Evolutionary conservation across 2,797 vertebrate genomes (phyloP).

Genomic region (Morus bassanus): DNA sequence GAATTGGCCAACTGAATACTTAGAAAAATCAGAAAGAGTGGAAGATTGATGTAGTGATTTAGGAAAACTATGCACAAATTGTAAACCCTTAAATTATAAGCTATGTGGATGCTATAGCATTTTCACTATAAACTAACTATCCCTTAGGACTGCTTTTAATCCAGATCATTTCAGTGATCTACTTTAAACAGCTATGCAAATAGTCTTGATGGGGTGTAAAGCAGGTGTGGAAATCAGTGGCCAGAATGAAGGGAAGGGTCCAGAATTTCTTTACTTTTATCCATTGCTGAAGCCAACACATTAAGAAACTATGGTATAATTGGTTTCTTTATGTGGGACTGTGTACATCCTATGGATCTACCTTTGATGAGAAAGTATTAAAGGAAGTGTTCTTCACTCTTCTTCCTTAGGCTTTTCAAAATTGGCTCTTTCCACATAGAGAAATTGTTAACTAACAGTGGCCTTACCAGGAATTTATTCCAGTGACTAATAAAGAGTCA

Average conservation of each 20-base stretch:
- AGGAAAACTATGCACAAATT: not conserved
- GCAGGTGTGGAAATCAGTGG: not conserved
- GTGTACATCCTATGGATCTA: not conserved
- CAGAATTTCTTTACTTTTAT: not conserved
- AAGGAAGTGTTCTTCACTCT: not conserved
- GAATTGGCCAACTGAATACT: not conserved
- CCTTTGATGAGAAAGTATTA: not conserved
- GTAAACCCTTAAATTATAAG: not conserved
- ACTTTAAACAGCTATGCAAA: not conserved
- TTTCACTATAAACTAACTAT: not conserved
- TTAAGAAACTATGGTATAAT: not conserved
- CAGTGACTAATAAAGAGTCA: not conserved
- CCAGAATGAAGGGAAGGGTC: not conserved
- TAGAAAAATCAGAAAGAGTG: not conserved
- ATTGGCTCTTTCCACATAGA: not conserved
- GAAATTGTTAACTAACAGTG: not conserved
- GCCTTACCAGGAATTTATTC: not conserved
- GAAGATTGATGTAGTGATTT: not conserved
- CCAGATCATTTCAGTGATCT: not conserved
- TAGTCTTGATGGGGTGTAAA: not conserved
- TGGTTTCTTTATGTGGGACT: not conserved
- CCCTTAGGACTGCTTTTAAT: conserved; percentile 7
- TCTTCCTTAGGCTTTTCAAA: not conserved
- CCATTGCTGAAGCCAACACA: not conserved
- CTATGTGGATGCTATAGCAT: not conserved